phyloP scores from a whole-genome alignment of 2,888 invertebrate species.

The Cryptocephalus primarius region DNA sequence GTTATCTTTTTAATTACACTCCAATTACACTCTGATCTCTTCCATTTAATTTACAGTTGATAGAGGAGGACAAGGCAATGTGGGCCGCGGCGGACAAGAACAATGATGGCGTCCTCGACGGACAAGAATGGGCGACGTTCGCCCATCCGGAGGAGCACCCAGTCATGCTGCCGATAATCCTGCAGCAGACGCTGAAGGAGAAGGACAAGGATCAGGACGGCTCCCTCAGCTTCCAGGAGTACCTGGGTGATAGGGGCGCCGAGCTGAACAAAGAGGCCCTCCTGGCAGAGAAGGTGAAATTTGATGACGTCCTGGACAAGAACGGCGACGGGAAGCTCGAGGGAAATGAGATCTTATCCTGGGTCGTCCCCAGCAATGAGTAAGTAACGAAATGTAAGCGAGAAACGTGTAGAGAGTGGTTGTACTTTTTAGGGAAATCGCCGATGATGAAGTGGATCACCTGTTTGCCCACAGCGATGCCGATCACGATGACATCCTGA shows the following conservation, averaged over 20 bases:
- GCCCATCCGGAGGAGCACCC: constrained; percentile 90
- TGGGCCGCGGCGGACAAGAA: constrained; percentile 79
- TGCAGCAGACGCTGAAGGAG: constrained; percentile 73
- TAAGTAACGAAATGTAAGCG: constrained; percentile 38
- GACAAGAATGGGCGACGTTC: constrained; percentile 77
- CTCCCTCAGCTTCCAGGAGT: constrained; percentile 72
- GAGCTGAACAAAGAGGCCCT: constrained; percentile 65
- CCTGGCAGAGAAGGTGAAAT: constrained; percentile 65
- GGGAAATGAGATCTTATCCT: constrained; percentile 68
- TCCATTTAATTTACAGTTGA: constrained; percentile 38
- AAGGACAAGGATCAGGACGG: constrained; percentile 83
- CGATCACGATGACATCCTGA: constrained; percentile 68
- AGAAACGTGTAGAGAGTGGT: background rate
- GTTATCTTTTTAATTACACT: too few species aligned
- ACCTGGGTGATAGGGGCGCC: constrained; percentile 56
- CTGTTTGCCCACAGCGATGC: constrained; percentile 79
- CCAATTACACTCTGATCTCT: too few species aligned
- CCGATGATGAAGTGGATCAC: constrained; percentile 83
- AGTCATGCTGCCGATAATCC: constrained; percentile 69
- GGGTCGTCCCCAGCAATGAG: constrained; percentile 89
- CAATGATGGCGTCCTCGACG: constrained; percentile 63
- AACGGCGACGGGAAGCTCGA: constrained; percentile 74
- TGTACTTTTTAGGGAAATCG: constrained; percentile 56
- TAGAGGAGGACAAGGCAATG: constrained; percentile 73
- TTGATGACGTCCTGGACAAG: constrained; percentile 75